Percentiles rank a stretch among this genome's conserved stretches.
phyloP scores from a whole-genome alignment of 2,113 vertebrate genomes.

The Ariopsis seemanni region DNA sequence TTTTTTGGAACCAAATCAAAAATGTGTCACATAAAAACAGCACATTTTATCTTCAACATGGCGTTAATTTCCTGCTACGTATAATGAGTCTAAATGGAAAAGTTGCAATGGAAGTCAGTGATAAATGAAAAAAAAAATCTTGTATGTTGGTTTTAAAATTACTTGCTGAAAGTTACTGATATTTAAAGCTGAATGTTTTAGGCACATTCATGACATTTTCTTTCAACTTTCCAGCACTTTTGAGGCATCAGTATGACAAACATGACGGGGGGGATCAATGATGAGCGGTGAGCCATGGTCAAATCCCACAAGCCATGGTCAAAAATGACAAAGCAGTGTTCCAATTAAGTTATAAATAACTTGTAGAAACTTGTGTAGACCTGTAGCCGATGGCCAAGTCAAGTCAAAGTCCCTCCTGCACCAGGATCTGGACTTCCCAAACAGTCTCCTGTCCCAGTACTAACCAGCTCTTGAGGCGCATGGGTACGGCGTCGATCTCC shows the following conservation, averaged over 20 bases:
- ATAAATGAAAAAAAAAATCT: neutral
- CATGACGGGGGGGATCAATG: neutral
- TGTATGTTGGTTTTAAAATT: neutral
- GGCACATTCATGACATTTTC: neutral
- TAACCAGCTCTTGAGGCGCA: no score
- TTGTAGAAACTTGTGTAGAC: no score
- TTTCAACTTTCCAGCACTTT: neutral
- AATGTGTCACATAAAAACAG: neutral
- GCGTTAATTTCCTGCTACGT: neutral
- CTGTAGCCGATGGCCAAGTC: no score
- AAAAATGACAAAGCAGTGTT: no score
- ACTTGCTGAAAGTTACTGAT: neutral
- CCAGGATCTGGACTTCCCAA: no score
- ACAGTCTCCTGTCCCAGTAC: no score
- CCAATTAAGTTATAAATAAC: no score
- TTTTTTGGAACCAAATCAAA: neutral
- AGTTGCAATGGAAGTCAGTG: neutral
- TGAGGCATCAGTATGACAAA: neutral
- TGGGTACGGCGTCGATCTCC: no score
- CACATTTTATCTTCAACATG: slow-evolving; percentile 5
- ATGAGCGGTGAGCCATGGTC: no score
- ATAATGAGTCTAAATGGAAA: neutral
- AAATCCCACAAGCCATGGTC: no score
- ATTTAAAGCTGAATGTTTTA: neutral
- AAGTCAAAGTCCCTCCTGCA: no score